Evolutionary conservation across 2,888 invertebrate species (phyloP).

Genomic region (Cerastoderma edule): DNA sequence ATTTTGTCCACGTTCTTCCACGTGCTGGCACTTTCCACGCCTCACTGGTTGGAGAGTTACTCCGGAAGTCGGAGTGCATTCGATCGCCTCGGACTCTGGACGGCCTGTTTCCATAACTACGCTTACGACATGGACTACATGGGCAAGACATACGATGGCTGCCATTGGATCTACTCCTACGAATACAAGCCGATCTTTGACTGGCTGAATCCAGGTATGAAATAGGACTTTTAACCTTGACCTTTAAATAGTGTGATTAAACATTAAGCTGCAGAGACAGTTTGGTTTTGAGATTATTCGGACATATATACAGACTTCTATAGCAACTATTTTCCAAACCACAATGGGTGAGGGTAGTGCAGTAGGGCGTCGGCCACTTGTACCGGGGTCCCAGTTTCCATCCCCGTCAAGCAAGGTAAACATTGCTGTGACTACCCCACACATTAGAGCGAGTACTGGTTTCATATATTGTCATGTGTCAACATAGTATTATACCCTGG

Average conservation of each 20-base stretch:
- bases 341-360: too few species aligned
- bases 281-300: too few species aligned
- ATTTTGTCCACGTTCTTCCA: constrained; percentile 43
- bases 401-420: too few species aligned
- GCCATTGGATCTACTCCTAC: constrained; percentile 99
- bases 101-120: constrained; percentile 94
- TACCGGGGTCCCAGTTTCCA: too few species aligned
- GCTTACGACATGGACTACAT: constrained; percentile 93
- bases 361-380: too few species aligned
- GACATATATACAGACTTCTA: too few species aligned
- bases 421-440: too few species aligned
- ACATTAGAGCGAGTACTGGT: too few species aligned
- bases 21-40: constrained; percentile 68
- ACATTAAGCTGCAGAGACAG: too few species aligned
- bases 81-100: constrained; percentile 90
- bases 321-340: too few species aligned
- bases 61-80: constrained; percentile 85
- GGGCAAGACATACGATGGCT: constrained; percentile 95
- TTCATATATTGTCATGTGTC: too few species aligned
- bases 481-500: too few species aligned
- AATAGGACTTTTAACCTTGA: not conserved
- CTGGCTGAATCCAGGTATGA: constrained; percentile 92
- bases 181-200: constrained; percentile 97
- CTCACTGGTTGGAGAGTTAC: constrained; percentile 74
- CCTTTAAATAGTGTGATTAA: not conserved